phyloP scores from a whole-genome alignment of 2,113 vertebrate genomes.

The Holacanthus passer region DNA sequence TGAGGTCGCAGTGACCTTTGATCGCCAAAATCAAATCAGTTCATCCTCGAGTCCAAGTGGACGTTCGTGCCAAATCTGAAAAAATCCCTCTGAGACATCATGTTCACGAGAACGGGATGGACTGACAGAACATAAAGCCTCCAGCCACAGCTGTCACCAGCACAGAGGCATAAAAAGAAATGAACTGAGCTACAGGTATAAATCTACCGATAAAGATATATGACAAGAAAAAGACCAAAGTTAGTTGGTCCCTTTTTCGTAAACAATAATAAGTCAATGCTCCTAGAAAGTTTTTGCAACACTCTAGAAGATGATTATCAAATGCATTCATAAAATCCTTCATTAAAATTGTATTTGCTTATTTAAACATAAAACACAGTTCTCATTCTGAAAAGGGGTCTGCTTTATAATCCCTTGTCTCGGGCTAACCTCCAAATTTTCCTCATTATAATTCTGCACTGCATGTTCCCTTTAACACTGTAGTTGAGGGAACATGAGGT shows the following conservation, averaged over 20 bases:
- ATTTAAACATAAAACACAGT: not conserved
- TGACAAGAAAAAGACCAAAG: no score
- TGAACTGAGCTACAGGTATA: not conserved
- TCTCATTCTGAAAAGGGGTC: not conserved
- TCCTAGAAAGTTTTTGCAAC: not conserved
- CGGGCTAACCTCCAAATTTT: not conserved
- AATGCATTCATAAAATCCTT: not conserved
- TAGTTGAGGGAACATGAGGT: not conserved
- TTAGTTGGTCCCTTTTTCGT: no score
- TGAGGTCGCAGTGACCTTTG: no score
- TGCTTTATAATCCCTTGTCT: not conserved
- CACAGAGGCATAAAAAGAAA: not conserved
- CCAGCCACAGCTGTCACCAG: no score
- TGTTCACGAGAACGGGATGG: no score
- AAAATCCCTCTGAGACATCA: no score
- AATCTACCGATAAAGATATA: no score
- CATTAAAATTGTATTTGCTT: not conserved
- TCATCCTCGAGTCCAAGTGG: no score
- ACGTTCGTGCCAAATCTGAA: no score
- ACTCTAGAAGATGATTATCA: not conserved
- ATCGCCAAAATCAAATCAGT: no score
- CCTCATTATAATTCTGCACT: not conserved
- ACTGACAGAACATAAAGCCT: no score
- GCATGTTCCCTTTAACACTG: constrained; percentile 2
- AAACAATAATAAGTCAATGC: no score